Evolutionary conservation across 1,140 invertebrate species (phyloP), one percentile per base, ranked within the genome.

Genomic region (Halotydeus destructor): DNA sequence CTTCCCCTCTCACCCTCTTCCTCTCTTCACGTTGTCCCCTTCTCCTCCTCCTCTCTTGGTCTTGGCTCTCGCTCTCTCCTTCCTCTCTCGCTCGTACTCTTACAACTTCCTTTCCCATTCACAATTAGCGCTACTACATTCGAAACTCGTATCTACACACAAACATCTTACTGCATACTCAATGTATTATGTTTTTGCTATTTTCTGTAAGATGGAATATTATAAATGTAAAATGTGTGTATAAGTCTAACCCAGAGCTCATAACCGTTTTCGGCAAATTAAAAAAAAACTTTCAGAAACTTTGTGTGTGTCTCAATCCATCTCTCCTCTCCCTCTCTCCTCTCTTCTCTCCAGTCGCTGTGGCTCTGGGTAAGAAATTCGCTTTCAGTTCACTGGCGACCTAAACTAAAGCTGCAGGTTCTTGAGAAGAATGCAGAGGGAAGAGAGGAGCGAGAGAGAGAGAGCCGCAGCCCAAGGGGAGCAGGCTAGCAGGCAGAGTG

Each of bases 131-230:
- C 37, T 25, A 38, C 14, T 14, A 38, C 14, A 22, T 38, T 19
- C 27, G 37, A 38, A 38, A 38, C 8, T 38, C 12, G 9, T 38
- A n/a, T 36, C 65, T 86, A 52, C 82, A 30, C 27, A 30, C 14
- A 9, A 30, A 30, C 8, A 8, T 30, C 27, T 30, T 30, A 8
- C 8, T 30, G 8, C 27, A 30, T 14, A 30, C 8, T 9, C 27
- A 30, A 9, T 30, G 14, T 30, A 14, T 30, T 30, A 30, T 30
- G 8, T 30, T 30, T 14, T 30, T 8, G 14, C 27, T 14, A 30
- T 30, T 30, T 30, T 30, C 27, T 30, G 8, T 14, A 9, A 30
- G 27, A 30, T 9, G 14, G 8, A 9, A 30, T 9, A 30, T 9
- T 14, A 30, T 9, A 30, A 30, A 9, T 9, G 27, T 9, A 30